phyloP scores from a whole-genome alignment of 2,113 vertebrate genomes.

The Tachycineta bicolor region DNA sequence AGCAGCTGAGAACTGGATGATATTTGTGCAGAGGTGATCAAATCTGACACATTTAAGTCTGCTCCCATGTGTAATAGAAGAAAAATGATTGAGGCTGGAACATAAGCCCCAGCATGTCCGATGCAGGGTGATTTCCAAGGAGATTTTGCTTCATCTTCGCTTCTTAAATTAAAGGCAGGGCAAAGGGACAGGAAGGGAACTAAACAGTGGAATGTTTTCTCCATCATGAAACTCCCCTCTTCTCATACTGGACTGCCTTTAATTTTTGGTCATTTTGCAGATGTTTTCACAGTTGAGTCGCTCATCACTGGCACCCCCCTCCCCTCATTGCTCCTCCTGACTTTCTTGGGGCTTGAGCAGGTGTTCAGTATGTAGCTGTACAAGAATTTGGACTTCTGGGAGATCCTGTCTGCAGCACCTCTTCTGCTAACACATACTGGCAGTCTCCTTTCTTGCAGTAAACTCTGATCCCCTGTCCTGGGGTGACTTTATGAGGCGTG shows the following conservation, averaged over 20 bases:
- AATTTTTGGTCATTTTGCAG: constrained; percentile 5
- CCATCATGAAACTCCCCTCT: neutral
- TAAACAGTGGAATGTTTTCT: neutral
- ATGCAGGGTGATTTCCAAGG: neutral
- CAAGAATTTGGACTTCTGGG: constrained; percentile 17
- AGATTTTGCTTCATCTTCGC: neutral
- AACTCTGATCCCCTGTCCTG: neutral
- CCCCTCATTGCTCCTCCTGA: neutral
- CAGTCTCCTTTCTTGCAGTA: neutral
- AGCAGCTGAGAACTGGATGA: neutral
- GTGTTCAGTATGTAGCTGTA: neutral
- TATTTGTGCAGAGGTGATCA: neutral
- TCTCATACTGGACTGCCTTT: neutral
- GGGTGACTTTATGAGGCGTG: neutral
- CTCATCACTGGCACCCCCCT: neutral
- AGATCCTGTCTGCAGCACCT: neutral
- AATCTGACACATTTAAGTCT: neutral
- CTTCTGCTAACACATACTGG: neutral
- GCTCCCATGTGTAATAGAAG: neutral
- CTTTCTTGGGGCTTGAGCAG: neutral
- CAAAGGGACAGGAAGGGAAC: neutral
- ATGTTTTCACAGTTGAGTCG: neutral
- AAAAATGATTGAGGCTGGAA: neutral
- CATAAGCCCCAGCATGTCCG: neutral
- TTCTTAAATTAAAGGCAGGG: neutral